Evolutionary conservation across 92 coral and sea anemone genomes (phyloP), one percentile per base, ranked within the genome.

Genomic region (Galaxea fascicularis): DNA sequence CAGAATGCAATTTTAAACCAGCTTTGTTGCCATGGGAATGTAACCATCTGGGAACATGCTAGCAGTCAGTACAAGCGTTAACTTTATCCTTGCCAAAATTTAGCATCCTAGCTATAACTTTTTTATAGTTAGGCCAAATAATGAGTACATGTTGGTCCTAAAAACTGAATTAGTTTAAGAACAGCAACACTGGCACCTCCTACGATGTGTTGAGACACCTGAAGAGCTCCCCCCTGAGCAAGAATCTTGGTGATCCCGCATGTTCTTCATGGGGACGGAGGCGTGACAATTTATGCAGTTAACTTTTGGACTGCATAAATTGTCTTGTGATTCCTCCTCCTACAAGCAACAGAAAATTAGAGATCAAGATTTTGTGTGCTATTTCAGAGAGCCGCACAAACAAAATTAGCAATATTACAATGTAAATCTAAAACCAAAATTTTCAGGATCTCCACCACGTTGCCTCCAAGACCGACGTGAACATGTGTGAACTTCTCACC

Each of bases 221-320:
- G 70, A 64, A 12, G 70, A 64, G 70, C 70, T 64, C 70, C 86
- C 79, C 64, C 86, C 86, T 71, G 78, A 76, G 75, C 86, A 71
- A 25, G 35, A 67, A 27, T 69, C 24, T 49, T 81, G 86, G 73
- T 81, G 86, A 11, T 53, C 45, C 47, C 51, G 64, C 86, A 82
- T 82, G 62, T 52, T 77, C 5, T 52, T 59, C 79, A 82, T 82
- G 76, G 70, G 71, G 12, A 82, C 63, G 29, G 31, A 66, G 39
- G 73, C 79, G 35, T 82, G 73, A 58, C 86, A 82, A 69, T 70
- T 82, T n/a, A 82, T 77, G 74, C 77, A 67, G 72, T 63, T 30
- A 39, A 81, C 86, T 81, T 81, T 81, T 35, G 86, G 86, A 68
- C 67, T 68, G 58, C 17, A 53, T 53, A 20, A 10, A 66, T 70